Percentiles rank a stretch among this genome's conserved stretches.
Conservation (phyloP, 2,113 vertebrate genomes). For the Lophura nycthemera region DNA sequence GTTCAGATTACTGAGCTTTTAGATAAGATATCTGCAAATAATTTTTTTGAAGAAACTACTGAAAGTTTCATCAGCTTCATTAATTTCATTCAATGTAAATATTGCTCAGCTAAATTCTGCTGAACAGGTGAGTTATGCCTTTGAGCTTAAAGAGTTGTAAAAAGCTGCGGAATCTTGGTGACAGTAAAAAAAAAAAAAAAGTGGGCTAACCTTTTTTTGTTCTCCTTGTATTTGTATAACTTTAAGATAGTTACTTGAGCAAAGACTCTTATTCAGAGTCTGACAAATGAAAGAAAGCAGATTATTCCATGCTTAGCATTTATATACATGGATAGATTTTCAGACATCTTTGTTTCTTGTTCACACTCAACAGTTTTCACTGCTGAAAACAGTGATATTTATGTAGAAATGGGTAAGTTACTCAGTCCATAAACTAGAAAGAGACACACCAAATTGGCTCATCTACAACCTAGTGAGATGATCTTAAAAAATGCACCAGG, state of each 20-base stretch:
- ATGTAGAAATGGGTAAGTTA: neutral
- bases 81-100: constrained; percentile 1
- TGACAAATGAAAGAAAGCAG: neutral
- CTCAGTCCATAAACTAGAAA: neutral
- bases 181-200: neutral
- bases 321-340: neutral
- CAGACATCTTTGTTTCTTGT: neutral
- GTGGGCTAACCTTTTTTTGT: neutral
- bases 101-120: constrained; percentile 48
- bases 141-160: constrained; percentile 57
- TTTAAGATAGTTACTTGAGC: neutral
- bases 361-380: neutral
- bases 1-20: constrained; percentile 29
- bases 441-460: neutral
- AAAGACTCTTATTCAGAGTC: neutral
- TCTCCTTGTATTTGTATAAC: neutral
- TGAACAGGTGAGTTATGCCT: constrained; percentile 55
- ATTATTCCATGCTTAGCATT: neutral
- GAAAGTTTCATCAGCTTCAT: constrained; percentile 21
- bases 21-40: constrained; percentile 30
- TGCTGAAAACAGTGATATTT: neutral
- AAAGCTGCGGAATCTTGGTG: constrained; percentile 39
- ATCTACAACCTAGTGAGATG: neutral
- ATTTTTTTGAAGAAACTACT: constrained; percentile 27
- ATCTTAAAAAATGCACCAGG: neutral